Evolutionary conservation across 92 coral and sea anemone genomes (phyloP).

Genomic region (Galaxea fascicularis): DNA sequence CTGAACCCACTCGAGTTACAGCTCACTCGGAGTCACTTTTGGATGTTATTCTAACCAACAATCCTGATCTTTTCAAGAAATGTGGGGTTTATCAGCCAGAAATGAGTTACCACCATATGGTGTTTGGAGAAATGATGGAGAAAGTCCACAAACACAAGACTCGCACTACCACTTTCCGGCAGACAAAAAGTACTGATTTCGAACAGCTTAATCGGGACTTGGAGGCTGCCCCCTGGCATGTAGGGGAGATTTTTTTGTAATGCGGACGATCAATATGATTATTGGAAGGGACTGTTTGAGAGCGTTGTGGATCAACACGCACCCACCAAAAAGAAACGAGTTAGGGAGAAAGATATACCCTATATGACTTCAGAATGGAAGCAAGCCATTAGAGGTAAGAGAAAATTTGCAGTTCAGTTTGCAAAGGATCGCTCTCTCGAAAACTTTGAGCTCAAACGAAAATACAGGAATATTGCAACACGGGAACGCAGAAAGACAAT

Average conservation of each 20-base stretch:
- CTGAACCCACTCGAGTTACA: too few species aligned
- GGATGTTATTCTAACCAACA: too few species aligned
- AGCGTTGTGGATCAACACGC: conserved; percentile 48
- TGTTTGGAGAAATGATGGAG: conserved; percentile 68
- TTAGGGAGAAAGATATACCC: conserved; percentile 62
- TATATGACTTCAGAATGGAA: conserved; percentile 68
- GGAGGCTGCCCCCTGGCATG: conserved; percentile 68
- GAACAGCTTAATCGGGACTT: conserved; percentile 71
- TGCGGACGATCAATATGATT: conserved; percentile 57
- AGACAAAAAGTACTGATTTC: conserved; percentile 66
- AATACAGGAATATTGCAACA: conserved; percentile 68
- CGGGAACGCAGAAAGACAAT: conserved; percentile 66
- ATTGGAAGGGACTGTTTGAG: conserved; percentile 64
- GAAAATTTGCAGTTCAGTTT: conserved; percentile 67
- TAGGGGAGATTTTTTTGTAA: conserved; percentile 56
- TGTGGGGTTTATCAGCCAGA: conserved; percentile 65
- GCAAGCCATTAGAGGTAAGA: conserved; percentile 60
- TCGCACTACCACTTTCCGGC: conserved; percentile 53
- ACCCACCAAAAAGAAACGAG: conserved; percentile 60
- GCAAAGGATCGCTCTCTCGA: conserved; percentile 63
- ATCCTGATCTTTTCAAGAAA: too few species aligned
- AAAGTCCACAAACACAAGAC: conserved; percentile 68
- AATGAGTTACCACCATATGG: conserved; percentile 71
- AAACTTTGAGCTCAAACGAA: conserved; percentile 60
- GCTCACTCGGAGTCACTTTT: too few species aligned